Evolutionary conservation across 2,888 invertebrate genomes (phyloP), one percentile per base, ranked within the genome.

Genomic region (Bombyx huttoni): DNA sequence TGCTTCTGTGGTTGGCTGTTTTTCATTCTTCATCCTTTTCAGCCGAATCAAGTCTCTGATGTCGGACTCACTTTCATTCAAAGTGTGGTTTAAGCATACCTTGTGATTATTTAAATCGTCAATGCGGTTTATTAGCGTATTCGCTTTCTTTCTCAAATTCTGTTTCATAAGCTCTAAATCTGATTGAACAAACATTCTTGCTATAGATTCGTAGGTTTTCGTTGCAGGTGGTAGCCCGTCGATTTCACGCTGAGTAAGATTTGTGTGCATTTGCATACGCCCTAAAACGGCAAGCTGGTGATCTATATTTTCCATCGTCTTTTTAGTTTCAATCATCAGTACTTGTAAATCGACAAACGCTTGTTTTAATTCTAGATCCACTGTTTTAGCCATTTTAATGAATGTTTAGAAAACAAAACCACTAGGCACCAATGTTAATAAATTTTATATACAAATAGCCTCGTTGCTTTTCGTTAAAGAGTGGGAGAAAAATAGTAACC

Each of bases 41-140:
- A 91, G 92, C 64, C 92, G 92, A 0, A 94, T 92, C 91, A 96
- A 91, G 89, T 96, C 96, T 62, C 96, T 87, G 49, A 97, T 89
- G 73, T 94, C 95, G 74, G 95, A 93, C 82, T 96, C 94, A 68
- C 94, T 94, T 40, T 96, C 96, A 73, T 94, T 94, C 57, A 97
- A 83, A 75, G 90, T 96, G 63, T 91, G 91, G 70, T 96, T 94
- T 64, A 97, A 84, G 75, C 94, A 95, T n/a, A 89, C 80, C 81
- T 96, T 96, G 64, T 91, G 95, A 58, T 89, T 91, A 81, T 94
- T 93, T 56, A 95, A 82, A 47, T 91, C 91, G 68, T 91, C 91
- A n/a, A 94, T 93, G 72, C 94, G 92, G 71, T 93, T 81, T 65
- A 92, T 81, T 63, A 91, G 81, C 46, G 40, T 40, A 10, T 40